Evolutionary conservation across 2,888 invertebrate species (phyloP).

Genomic region (Heliconius erato): DNA sequence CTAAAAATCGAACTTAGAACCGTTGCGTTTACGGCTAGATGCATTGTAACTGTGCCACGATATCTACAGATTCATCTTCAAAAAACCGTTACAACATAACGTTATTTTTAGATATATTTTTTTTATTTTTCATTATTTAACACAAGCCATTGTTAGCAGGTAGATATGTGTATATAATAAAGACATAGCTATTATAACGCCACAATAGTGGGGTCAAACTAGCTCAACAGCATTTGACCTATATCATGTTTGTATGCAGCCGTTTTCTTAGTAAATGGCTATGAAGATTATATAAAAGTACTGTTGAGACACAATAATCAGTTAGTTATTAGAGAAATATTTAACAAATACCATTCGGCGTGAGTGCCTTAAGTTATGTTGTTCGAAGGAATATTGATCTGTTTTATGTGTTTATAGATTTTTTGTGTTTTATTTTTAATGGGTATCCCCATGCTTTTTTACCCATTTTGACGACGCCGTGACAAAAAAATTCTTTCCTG

Average conservation of each 20-base stretch:
- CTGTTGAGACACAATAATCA: background rate
- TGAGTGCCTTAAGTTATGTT: background rate
- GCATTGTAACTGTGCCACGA: background rate
- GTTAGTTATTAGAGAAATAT: background rate
- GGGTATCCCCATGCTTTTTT: no score
- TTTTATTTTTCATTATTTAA: constrained; percentile 3
- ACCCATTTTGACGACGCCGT: background rate
- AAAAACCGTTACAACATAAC: background rate
- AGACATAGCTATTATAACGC: constrained; percentile 36
- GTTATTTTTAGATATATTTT: constrained; percentile 15
- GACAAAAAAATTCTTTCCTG: background rate
- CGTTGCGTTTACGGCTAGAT: no score
- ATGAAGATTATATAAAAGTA: constrained; percentile 25
- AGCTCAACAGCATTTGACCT: constrained; percentile 53
- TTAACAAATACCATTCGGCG: constrained; percentile 7
- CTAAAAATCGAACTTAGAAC: no score
- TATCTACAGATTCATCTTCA: background rate
- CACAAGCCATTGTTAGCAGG: constrained; percentile 31
- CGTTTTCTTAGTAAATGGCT: constrained; percentile 40
- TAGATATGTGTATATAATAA: constrained; percentile 36
- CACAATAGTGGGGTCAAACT: constrained; percentile 51
- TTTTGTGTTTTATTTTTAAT: background rate
- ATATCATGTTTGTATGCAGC: constrained; percentile 47
- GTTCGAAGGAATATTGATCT: background rate
- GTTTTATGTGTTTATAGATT: constrained; percentile 1